Evolutionary conservation across 2,113 vertebrate genomes (phyloP).

Genomic region (Platysteira castanea): DNA sequence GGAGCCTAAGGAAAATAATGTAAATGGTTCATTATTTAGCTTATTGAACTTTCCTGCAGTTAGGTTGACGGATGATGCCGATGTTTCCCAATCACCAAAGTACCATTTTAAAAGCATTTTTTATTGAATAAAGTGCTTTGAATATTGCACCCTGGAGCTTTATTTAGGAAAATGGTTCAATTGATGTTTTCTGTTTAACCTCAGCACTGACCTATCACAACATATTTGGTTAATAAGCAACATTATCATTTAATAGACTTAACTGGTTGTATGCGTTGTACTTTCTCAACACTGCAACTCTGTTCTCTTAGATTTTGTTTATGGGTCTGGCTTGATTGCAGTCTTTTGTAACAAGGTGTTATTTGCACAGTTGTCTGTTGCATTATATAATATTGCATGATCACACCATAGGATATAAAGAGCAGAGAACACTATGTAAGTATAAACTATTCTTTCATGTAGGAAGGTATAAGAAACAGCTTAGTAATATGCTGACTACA

Average conservation of each 20-base stretch:
- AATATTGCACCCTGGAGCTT: constrained; percentile 79
- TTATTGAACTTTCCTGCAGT: constrained; percentile 76
- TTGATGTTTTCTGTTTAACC: constrained; percentile 76
- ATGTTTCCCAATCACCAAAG: constrained; percentile 76
- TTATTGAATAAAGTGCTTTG: constrained; percentile 80
- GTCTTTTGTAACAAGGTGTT: not conserved
- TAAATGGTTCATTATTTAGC: constrained; percentile 82
- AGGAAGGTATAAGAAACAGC: not conserved
- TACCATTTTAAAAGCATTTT: constrained; percentile 77
- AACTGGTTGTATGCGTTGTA: not conserved
- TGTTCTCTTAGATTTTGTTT: not conserved
- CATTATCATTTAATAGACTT: constrained; percentile 56
- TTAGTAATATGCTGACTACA: not conserved
- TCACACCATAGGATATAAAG: not conserved
- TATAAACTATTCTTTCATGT: not conserved
- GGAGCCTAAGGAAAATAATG: constrained; percentile 76
- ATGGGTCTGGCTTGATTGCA: not conserved
- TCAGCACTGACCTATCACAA: constrained; percentile 69
- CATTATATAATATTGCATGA: not conserved
- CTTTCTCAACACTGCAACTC: not conserved
- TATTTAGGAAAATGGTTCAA: constrained; percentile 74
- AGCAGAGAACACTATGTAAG: not conserved
- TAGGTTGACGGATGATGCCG: constrained; percentile 73
- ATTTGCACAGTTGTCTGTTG: not conserved
- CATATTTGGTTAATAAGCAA: constrained; percentile 68